Evolutionary conservation across 1,140 invertebrate genomes (phyloP).

Genomic region (Drosophila rufa): DNA sequence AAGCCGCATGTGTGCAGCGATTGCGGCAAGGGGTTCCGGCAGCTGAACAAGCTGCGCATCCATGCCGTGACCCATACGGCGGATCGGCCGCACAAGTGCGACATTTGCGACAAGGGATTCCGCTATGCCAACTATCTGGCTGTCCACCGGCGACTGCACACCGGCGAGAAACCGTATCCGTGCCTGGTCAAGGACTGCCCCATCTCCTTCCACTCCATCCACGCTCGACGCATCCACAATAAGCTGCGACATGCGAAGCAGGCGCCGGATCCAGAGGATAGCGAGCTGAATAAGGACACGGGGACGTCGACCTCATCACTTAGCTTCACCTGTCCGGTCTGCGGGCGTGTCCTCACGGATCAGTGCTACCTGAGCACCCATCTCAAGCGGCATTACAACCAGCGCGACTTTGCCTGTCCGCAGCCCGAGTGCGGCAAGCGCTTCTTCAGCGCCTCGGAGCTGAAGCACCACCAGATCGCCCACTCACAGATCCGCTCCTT

Average conservation of each 20-base stretch:
- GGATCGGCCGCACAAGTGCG: conserved; percentile 86
- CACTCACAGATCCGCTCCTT: conserved; percentile 93
- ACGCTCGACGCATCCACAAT: conserved; percentile 64
- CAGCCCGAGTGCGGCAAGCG: conserved; percentile 60
- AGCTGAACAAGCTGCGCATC: conserved; percentile 82
- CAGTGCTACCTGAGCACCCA: conserved; percentile 75
- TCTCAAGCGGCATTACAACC: conserved; percentile 73
- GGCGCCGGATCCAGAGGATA: neutral
- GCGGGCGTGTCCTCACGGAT: conserved; percentile 59
- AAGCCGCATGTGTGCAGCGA: conserved; percentile 75
- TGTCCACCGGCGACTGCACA: conserved; percentile 90
- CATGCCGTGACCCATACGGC: conserved; percentile 86
- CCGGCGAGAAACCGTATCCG: conserved; percentile 91
- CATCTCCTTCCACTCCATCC: conserved; percentile 69
- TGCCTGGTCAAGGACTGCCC: conserved; percentile 41
- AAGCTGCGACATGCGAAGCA: conserved; percentile 55
- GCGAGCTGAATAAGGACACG: neutral
- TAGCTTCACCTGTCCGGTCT: conserved; percentile 69
- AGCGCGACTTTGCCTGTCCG: conserved; percentile 57
- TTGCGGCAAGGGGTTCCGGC: conserved; percentile 75
- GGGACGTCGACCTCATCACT: conserved; percentile 11
- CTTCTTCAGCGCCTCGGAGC: conserved; percentile 73
- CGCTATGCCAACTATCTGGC: conserved; percentile 86
- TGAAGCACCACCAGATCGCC: conserved; percentile 88
- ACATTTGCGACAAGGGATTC: conserved; percentile 87